Evolutionary conservation across 2,888 invertebrate species (phyloP).

Genomic region (Tachina fera): DNA sequence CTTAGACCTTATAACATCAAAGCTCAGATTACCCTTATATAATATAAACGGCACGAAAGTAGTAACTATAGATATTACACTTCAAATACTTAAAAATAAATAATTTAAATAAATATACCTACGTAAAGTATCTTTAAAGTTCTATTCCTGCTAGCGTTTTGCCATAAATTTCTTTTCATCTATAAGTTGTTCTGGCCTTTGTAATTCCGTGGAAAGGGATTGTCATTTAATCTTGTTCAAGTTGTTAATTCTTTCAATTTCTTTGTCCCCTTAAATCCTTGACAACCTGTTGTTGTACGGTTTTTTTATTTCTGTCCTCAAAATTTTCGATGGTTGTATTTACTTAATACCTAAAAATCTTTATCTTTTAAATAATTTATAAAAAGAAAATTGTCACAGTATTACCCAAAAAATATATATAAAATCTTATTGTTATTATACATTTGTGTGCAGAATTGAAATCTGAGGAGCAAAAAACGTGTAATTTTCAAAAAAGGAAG

Average conservation of each 20-base stretch:
- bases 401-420: constrained; percentile 37
- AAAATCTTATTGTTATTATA: constrained; percentile 70
- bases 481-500: constrained; percentile 12
- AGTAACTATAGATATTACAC: not conserved
- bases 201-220: not conserved
- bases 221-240: not conserved
- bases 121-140: too few relatives aligned
- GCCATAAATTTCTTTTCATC: not conserved
- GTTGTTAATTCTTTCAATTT: not conserved
- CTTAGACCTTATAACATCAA: not conserved
- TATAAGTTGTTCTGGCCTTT: not conserved
- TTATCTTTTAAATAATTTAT: constrained; percentile 62
- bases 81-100: not conserved
- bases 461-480: constrained; percentile 2
- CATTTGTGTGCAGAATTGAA: constrained; percentile 63
- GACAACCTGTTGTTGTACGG: constrained; percentile 33
- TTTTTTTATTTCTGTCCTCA: not conserved
- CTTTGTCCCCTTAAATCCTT: not conserved
- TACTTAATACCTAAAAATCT: constrained; percentile 43
- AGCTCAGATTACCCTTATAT: not conserved
- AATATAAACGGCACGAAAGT: constrained; percentile 1
- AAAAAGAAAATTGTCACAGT: constrained; percentile 21
- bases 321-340: constrained; percentile 9
- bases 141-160: too few relatives aligned
- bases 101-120: not conserved